phyloP scores from a whole-genome alignment of 2,888 invertebrate genomes.

The Hydrotaea diabolus region DNA sequence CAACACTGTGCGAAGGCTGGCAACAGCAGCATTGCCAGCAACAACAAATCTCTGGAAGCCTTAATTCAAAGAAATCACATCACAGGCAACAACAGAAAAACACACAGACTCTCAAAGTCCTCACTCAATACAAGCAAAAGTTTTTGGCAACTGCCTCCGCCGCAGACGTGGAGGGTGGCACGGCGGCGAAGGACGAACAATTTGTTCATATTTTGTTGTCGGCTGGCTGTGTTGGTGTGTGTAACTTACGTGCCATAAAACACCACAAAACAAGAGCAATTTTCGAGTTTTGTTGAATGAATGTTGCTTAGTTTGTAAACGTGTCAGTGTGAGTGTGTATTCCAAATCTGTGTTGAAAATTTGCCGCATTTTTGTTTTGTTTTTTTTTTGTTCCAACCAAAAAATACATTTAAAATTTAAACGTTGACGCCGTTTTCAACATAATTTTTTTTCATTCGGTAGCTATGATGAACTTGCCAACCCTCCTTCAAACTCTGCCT shows the following conservation, averaged over 20 bases:
- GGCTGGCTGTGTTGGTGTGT: no score
- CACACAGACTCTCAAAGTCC: background rate
- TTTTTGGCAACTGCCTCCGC: constrained; percentile 36
- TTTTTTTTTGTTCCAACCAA: background rate
- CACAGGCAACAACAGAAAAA: background rate
- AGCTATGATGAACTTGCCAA: no score
- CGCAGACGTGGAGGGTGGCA: background rate
- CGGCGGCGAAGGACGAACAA: background rate
- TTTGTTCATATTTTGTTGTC: constrained; percentile 22
- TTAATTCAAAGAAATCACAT: constrained; percentile 37
- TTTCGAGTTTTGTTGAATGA: constrained; percentile 20
- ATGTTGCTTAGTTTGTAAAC: background rate
- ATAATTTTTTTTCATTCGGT: background rate
- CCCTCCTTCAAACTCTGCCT: no score
- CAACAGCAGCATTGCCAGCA: background rate
- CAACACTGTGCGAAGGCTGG: no score
- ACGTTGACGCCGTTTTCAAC: constrained; percentile 26
- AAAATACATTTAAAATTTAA: constrained; percentile 28
- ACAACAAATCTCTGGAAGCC: constrained; percentile 20
- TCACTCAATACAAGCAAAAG: constrained; percentile 20
- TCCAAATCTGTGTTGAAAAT: background rate
- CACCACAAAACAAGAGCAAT: constrained; percentile 48
- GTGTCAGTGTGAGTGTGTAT: background rate
- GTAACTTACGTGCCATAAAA: constrained; percentile 58
- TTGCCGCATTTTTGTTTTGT: constrained; percentile 11